A percentile compares a stretch with the other conserved stretches of the same genome.
Conservation (phyloP, 2,113 vertebrate genomes). For the Calcarius ornatus region DNA sequence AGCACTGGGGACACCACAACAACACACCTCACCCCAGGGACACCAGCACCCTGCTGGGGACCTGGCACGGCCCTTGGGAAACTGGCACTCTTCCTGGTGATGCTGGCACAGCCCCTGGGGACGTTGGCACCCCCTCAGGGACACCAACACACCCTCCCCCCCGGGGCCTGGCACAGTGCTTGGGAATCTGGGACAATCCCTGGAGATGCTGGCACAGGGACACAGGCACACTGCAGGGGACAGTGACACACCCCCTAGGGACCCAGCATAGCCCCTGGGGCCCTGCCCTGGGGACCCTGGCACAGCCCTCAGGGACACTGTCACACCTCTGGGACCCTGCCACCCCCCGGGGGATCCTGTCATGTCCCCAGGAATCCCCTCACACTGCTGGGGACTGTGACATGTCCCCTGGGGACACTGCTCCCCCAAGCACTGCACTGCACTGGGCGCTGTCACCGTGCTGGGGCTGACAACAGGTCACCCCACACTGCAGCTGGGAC, state of each 20-base stretch:
- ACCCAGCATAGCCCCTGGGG: no score
- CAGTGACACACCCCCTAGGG: rapidly evolving
- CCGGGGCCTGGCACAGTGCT: neutral
- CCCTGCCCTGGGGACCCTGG: neutral
- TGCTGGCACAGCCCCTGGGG: neutral
- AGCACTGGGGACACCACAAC: neutral
- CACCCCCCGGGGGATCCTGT: rapidly evolving
- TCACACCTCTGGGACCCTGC: neutral
- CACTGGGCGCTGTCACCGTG: neutral
- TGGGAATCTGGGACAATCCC: neutral
- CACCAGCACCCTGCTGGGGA: neutral
- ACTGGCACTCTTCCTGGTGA: neutral
- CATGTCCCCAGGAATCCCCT: neutral
- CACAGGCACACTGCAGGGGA: neutral
- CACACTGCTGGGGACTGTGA: neutral
- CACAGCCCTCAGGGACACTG: neutral
- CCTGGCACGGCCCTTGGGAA: neutral
- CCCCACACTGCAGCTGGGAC: rapidly evolving
- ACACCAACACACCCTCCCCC: neutral
- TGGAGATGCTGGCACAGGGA: neutral
- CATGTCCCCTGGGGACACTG: rapidly evolving
- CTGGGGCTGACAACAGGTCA: neutral
- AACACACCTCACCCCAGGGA: neutral
- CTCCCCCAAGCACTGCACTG: neutral
- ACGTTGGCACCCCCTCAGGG: neutral